Evolutionary conservation across 2,888 invertebrate species (phyloP), one percentile per base, ranked within the genome.

Genomic region (Agapetus fuscipes): DNA sequence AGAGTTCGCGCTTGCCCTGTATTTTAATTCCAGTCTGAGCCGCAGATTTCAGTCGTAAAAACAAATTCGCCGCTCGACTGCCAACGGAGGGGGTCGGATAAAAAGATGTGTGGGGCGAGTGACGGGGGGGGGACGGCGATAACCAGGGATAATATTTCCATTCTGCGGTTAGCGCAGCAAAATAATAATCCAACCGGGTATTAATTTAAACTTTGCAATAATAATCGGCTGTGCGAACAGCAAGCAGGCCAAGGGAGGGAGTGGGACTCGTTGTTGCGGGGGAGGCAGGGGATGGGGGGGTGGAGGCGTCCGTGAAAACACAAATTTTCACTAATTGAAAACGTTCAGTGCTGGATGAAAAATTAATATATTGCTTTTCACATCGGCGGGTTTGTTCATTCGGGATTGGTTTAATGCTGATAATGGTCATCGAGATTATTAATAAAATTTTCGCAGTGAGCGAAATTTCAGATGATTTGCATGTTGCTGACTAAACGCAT

Each of bases 161-260:
- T 39, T 35, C 11, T 34, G 43, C 39, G 38, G 43, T 34, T 17
- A 27, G 27, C 30, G 39, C 14, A 30, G 43, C 16, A 25, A 35
- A 40, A 40, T 36, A 31, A 40, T 37, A 34, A 33, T 28, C 34
- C 31, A 14, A 27, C 27, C 17, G 36, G 20, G 43, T 39, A 36
- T 36, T 43, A 20, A 36, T 39, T 43, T 35, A 36, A 36, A 43
- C 35, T 43, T 39, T 16, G 30, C 28, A 35, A 39, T 43, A 20
- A 39, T 37, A 40, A 41, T 47, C 34, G 41, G 39, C 24, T 26
- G 36, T 35, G 29, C 33, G 32, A 28, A 25, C 13, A 32, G 17
- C 11, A 15, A 25, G 31, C 6, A 17, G 27, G 30, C 12, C 17
- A 25, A 25, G 29, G 27, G 34, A 5, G 17, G 12, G 32, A 17